Percentiles rank a stretch among this genome's conserved stretches.
Conservation (phyloP, 2,888 invertebrate genomes). For the Heliconius ismenius region DNA sequence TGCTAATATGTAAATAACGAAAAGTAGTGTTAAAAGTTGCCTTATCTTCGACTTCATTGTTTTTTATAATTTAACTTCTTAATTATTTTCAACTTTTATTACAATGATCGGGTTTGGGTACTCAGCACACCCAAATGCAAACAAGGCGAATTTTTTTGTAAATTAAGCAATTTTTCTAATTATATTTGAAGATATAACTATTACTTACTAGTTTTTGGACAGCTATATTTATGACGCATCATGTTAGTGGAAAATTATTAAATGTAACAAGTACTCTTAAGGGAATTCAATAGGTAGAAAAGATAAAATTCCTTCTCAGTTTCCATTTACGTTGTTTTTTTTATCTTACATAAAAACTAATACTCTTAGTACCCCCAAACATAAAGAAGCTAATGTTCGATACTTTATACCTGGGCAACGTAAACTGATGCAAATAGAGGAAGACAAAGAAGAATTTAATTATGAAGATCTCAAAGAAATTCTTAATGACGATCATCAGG, state of each 20-base stretch:
- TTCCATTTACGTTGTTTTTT: background rate
- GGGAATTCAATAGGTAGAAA: background rate
- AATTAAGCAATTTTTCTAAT: no score
- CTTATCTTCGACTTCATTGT: no score
- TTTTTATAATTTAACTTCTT: no score
- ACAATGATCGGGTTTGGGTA: background rate
- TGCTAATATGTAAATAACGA: no score
- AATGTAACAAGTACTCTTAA: background rate
- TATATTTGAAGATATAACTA: no score
- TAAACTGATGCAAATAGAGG: conserved; percentile 58
- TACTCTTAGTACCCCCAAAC: background rate
- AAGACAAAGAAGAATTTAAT: conserved; percentile 52
- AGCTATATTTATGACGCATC: no score
- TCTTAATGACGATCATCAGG: conserved; percentile 53
- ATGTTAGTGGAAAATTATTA: no score
- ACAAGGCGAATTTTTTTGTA: no score
- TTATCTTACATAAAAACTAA: background rate
- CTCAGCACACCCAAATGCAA: no score
- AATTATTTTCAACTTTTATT: no score
- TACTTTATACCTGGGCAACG: conserved; percentile 44
- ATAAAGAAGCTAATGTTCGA: background rate
- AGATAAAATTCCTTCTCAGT: background rate
- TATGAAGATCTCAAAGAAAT: conserved; percentile 65
- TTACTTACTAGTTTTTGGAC: no score
- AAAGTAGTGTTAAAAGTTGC: no score